Conservation (phyloP, 2,113 vertebrate species). For the Centropristis striata region DNA sequence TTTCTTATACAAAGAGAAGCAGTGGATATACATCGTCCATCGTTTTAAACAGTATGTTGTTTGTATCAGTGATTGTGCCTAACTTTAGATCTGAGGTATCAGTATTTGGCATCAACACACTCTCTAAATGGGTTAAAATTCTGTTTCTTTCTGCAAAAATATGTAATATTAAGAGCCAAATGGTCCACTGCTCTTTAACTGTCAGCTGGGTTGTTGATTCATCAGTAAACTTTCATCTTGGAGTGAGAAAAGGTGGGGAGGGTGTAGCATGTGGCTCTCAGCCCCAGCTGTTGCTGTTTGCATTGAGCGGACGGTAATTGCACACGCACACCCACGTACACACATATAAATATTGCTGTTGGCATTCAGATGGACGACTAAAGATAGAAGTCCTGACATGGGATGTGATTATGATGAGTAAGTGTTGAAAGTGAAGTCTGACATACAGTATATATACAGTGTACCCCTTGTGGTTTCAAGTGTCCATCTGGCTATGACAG, state of each 20-base stretch:
- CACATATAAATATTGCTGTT: constrained; percentile 32
- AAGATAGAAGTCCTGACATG: constrained; percentile 45
- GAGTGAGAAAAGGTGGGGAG: constrained; percentile 7
- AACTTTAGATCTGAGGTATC: not conserved
- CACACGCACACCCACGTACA: not conserved
- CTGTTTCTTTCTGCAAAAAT: not conserved
- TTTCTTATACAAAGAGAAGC: too few species aligned
- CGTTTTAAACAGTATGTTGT: too few species aligned
- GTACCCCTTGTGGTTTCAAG: constrained; percentile 24
- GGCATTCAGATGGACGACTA: constrained; percentile 30
- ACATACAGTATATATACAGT: constrained; percentile 15
- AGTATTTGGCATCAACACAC: not conserved
- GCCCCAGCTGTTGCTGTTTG: constrained; percentile 34
- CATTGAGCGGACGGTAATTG: constrained; percentile 16
- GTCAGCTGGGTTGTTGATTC: constrained; percentile 20
- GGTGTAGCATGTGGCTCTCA: constrained; percentile 1
- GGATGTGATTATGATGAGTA: constrained; percentile 52
- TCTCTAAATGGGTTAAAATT: not conserved
- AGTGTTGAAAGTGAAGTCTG: constrained; percentile 53
- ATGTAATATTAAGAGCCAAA: not conserved
- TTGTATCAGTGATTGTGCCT: not conserved
- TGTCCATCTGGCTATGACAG: constrained; percentile 13
- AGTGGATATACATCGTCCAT: too few species aligned
- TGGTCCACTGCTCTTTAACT: not conserved
- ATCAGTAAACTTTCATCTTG: constrained; percentile 20